phyloP scores from a whole-genome alignment of 2,888 invertebrate genomes.

The Agrotis exclamationis region DNA sequence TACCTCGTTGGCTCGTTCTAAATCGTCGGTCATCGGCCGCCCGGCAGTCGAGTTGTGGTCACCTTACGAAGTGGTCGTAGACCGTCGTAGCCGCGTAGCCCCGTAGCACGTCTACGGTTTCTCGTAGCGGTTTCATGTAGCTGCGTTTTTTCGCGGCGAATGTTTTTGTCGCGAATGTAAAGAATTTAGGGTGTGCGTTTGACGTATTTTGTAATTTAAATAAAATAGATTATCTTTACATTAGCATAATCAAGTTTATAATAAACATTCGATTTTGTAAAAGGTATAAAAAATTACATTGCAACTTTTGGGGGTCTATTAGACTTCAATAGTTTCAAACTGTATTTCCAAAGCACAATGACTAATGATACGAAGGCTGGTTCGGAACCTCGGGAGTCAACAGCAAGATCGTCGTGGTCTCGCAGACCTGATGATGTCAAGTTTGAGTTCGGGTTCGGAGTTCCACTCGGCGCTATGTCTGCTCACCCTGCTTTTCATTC shows the following conservation, averaged over 20 bases:
- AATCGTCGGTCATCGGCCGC: slow-evolving; percentile 79
- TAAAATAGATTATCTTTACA: neutral
- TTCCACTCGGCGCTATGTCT: slow-evolving; percentile 89
- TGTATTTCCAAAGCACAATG: slow-evolving; percentile 69
- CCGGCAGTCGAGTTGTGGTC: slow-evolving; percentile 65
- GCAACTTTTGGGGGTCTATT: neutral
- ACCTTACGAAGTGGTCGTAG: slow-evolving; percentile 71
- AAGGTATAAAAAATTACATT: neutral
- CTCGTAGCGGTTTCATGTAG: slow-evolving; percentile 45
- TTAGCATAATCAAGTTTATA: neutral
- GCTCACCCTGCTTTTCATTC: slow-evolving; percentile 90
- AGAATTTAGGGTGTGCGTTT: slow-evolving; percentile 25
- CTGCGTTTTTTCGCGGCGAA: slow-evolving; percentile 7
- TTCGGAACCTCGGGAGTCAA: slow-evolving; percentile 67
- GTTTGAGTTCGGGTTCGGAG: slow-evolving; percentile 89
- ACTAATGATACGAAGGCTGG: slow-evolving; percentile 78
- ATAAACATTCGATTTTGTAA: neutral
- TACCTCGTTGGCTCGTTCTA: slow-evolving; percentile 33
- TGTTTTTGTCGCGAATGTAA: slow-evolving; percentile 50
- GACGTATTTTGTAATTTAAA: slow-evolving; percentile 17
- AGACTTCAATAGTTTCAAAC: slow-evolving; percentile 28
- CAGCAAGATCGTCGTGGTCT: slow-evolving; percentile 76
- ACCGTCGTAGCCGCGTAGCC: slow-evolving; percentile 67
- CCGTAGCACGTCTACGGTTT: slow-evolving; percentile 67
- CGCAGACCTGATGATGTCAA: slow-evolving; percentile 89